A percentile compares a stretch with the other conserved stretches of the same genome.
Evolutionary conservation across 1,140 invertebrate species (phyloP).

Genomic region (Pogonus chalceus): DNA sequence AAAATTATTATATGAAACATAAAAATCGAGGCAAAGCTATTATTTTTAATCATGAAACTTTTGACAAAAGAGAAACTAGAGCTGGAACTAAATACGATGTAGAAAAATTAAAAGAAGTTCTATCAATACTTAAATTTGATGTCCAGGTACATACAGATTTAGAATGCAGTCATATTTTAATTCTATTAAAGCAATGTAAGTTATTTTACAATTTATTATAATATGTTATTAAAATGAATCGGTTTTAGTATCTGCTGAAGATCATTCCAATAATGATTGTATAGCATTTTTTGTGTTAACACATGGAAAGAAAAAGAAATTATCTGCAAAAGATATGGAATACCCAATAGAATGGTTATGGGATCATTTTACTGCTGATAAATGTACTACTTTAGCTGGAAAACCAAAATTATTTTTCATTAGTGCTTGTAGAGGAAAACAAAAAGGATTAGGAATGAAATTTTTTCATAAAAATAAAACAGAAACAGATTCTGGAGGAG

Average conservation of each 20-base stretch:
- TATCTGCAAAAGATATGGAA: conserved; percentile 47
- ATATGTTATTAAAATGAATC: neutral
- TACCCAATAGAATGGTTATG: conserved; percentile 44
- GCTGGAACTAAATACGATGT: conserved; percentile 67
- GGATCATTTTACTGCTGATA: conserved; percentile 50
- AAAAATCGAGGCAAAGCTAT: conserved; percentile 71
- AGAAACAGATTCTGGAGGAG: conserved; percentile 61
- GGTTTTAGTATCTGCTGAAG: conserved; percentile 14
- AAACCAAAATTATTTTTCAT: conserved; percentile 91
- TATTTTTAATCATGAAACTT: conserved; percentile 84
- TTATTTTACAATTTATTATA: neutral
- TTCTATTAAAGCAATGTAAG: conserved; percentile 50
- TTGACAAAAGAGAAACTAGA: conserved; percentile 46
- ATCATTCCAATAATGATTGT: conserved; percentile 51
- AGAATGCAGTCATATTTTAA: conserved; percentile 52
- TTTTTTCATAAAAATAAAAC: conserved; percentile 43
- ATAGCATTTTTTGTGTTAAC: conserved; percentile 50
- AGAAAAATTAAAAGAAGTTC: conserved; percentile 51
- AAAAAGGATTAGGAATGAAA: conserved; percentile 59
- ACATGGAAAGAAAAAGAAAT: conserved; percentile 48
- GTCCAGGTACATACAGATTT: conserved; percentile 52
- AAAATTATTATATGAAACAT: conserved; percentile 80
- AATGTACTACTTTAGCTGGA: conserved; percentile 50
- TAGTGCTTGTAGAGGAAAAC: conserved; percentile 85
- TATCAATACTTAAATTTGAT: conserved; percentile 64